phyloP scores from a whole-genome alignment of 1,140 invertebrate genomes.

The Octopus sinensis region DNA sequence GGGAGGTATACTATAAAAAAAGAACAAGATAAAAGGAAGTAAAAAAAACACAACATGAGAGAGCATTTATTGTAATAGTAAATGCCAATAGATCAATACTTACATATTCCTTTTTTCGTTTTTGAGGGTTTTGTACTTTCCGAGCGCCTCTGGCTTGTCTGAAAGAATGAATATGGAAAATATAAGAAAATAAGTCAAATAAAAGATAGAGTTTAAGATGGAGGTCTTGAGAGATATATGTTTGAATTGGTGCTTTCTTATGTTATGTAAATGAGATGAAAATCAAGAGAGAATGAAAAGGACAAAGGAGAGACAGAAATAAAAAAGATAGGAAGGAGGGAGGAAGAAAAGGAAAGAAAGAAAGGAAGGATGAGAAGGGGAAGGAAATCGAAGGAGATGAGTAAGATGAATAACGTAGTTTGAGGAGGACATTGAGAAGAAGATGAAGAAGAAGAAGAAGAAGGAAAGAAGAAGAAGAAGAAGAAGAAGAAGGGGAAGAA shows the following conservation, averaged over 20 bases:
- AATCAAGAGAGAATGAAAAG: not conserved
- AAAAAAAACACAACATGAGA: not conserved
- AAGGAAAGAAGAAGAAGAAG: not conserved
- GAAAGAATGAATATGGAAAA: not conserved
- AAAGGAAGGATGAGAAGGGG: not conserved
- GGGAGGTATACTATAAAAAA: too few species aligned
- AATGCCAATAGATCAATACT: not conserved
- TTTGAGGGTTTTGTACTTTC: conserved; percentile 12
- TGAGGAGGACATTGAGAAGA: not conserved
- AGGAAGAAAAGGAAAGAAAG: not conserved
- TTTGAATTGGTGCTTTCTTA: too few species aligned
- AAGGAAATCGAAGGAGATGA: not conserved
- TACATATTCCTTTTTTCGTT: conserved; percentile 10
- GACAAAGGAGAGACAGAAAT: not conserved
- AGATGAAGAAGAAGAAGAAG: not conserved
- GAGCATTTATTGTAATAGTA: too few species aligned
- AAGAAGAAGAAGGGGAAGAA: not conserved
- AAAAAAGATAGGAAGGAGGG: not conserved
- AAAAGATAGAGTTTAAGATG: too few species aligned
- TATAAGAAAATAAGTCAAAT: not conserved
- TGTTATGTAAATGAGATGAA: not conserved
- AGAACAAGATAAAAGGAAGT: too few species aligned
- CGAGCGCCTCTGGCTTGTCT: not conserved
- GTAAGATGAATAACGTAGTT: not conserved
- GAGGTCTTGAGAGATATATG: too few species aligned